Conservation (phyloP, 1,140 invertebrate genomes). For the Drosophila triauraria region DNA sequence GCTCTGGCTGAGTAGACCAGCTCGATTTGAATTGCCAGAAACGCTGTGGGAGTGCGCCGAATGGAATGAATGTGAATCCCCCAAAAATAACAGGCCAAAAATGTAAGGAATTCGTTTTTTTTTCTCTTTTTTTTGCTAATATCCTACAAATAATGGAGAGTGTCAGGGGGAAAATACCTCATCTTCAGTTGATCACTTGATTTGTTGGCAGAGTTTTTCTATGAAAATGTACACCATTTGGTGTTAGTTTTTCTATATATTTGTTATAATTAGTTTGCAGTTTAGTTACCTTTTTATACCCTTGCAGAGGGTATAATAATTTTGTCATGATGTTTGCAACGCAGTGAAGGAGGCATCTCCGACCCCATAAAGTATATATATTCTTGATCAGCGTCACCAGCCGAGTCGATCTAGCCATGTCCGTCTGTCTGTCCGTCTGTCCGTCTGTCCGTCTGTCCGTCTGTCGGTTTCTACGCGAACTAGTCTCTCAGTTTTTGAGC, state of each 20-base stretch:
- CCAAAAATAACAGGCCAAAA: conserved; percentile 4
- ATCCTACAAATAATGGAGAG: conserved; percentile 13
- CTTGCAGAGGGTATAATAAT: too few species aligned
- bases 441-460: too few species aligned
- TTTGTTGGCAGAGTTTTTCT: background rate
- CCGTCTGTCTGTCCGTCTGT: too few species aligned
- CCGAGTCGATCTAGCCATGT: too few species aligned
- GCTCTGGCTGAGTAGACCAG: conserved; percentile 28
- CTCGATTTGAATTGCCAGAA: conserved; percentile 54
- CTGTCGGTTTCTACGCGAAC: too few species aligned
- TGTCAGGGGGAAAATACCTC: background rate
- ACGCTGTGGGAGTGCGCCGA: conserved; percentile 21
- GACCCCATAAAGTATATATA: too few species aligned
- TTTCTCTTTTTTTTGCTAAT: conserved; percentile 4
- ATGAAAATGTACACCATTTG: background rate
- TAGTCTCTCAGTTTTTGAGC: too few species aligned
- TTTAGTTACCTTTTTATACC: too few species aligned
- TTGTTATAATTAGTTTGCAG: too few species aligned
- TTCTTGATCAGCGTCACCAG: too few species aligned
- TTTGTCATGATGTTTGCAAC: too few species aligned
- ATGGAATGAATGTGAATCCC: conserved; percentile 24
- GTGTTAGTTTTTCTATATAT: background rate
- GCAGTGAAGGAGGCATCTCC: too few species aligned
- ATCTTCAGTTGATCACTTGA: conserved; percentile 14
- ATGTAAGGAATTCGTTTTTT: conserved; percentile 3